Evolutionary conservation across 2,888 invertebrate species (phyloP).

Genomic region (Brachyopa scutellaris): DNA sequence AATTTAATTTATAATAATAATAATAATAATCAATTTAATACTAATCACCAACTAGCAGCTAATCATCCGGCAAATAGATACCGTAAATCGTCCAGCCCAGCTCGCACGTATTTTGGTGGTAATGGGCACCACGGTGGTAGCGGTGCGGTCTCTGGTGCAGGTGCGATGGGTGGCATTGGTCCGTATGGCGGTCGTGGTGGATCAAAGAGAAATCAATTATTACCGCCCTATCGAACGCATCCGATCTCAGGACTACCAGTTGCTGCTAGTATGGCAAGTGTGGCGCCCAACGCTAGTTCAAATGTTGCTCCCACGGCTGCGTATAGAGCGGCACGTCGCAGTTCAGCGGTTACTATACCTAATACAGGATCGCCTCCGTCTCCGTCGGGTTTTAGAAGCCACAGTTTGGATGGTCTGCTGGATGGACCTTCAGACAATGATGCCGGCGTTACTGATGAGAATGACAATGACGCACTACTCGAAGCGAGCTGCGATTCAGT

Average conservation of each 20-base stretch:
- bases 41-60: slow-evolving; percentile 81
- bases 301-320: slow-evolving; percentile 59
- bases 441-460: slow-evolving; percentile 73
- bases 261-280: slow-evolving; percentile 78
- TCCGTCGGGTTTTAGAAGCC: slow-evolving; percentile 82
- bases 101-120: slow-evolving; percentile 84
- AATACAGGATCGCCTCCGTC: slow-evolving; percentile 80
- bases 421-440: slow-evolving; percentile 79
- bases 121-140: slow-evolving; percentile 74
- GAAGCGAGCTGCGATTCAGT: slow-evolving; percentile 53
- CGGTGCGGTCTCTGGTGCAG: slow-evolving; percentile 73
- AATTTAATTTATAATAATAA: slow-evolving; percentile 75
- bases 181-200: slow-evolving; percentile 76
- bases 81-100: slow-evolving; percentile 86
- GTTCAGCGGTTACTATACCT: slow-evolving; percentile 79
- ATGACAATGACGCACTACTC: neutral
- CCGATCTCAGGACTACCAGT: slow-evolving; percentile 76
- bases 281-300: slow-evolving; percentile 74
- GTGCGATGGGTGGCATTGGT: slow-evolving; percentile 76
- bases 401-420: slow-evolving; percentile 86
- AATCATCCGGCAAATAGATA: slow-evolving; percentile 84
- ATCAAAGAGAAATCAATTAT: slow-evolving; percentile 77
- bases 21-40: slow-evolving; percentile 78
- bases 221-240: slow-evolving; percentile 79
- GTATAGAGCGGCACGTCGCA: slow-evolving; percentile 77